Percentiles rank a stretch among this genome's conserved stretches.
Evolutionary conservation across 2,888 invertebrate genomes (phyloP).

Genomic region (Altica lythri): DNA sequence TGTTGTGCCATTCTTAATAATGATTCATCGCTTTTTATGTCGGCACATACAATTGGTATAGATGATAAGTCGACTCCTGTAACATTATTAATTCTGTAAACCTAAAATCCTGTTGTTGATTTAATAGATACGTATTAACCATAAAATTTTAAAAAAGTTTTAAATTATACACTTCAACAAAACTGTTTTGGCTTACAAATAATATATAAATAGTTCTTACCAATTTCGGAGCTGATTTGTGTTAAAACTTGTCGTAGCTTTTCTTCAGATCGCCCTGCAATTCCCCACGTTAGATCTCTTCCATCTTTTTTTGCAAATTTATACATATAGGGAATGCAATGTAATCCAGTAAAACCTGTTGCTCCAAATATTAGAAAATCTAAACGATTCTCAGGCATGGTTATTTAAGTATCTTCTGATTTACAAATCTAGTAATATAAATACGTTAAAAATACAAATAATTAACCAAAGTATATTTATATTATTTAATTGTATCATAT

Average conservation of each 20-base stretch:
- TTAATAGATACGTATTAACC: too few species aligned
- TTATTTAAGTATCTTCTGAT: too few species aligned
- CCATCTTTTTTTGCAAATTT: constrained; percentile 57
- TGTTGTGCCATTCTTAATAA: constrained; percentile 79
- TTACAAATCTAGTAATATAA: too few species aligned
- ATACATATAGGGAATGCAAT: constrained; percentile 72
- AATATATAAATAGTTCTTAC: constrained; percentile 47
- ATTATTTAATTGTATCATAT: too few species aligned
- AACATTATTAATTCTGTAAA: too few species aligned
- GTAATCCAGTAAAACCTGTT: constrained; percentile 90
- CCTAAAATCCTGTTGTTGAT: too few species aligned
- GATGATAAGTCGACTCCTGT: constrained; percentile 39
- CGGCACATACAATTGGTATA: constrained; percentile 63
- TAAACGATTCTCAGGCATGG: too few species aligned
- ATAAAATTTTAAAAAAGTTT: too few species aligned
- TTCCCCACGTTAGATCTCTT: constrained; percentile 75
- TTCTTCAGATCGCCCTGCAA: constrained; percentile 76
- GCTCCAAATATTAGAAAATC: constrained; percentile 94
- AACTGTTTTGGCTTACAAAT: neutral
- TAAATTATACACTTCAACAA: too few species aligned
- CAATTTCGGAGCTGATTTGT: constrained; percentile 55
- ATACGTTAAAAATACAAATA: too few species aligned
- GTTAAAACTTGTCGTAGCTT: constrained; percentile 53
- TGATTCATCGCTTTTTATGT: constrained; percentile 74
- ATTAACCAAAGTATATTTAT: too few species aligned